These are phyloP conservation scores for Meleagris gallopavo DNA, from an alignment of 2,113 vertebrate species.

Conservation along the genomic window DNA sequence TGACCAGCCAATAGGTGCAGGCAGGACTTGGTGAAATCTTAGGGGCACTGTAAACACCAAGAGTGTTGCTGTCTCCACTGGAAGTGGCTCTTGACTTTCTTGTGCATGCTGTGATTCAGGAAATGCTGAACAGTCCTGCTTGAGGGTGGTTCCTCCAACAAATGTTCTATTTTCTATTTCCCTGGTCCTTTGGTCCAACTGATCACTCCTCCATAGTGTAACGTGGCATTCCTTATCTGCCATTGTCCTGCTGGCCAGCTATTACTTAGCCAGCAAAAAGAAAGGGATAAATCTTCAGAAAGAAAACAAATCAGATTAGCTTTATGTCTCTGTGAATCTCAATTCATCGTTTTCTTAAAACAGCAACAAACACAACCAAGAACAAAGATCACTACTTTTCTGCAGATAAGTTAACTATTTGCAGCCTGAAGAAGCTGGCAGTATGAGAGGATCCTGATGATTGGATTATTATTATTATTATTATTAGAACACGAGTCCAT, in stretches of 20 bases:
- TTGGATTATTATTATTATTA: too few relatives aligned
- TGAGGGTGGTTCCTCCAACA: not conserved
- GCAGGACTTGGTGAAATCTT: too few relatives aligned
- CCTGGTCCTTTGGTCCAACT: not conserved
- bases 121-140: not conserved
- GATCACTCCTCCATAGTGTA: not conserved
- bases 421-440: not conserved
- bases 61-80: not conserved
- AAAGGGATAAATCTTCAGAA: not conserved
- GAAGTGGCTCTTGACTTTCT: not conserved
- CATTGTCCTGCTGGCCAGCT: too few relatives aligned
- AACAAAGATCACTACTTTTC: not conserved
- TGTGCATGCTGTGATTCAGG: not conserved
- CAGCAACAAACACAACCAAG: not conserved
- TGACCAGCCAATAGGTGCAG: too few relatives aligned
- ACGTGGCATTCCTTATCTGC: not conserved
- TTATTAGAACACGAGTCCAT: too few relatives aligned
- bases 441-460: not conserved
- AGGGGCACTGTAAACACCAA: too few relatives aligned
- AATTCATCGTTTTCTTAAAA: not conserved
- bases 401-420: slow-evolving; percentile 11
- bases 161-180: not conserved
- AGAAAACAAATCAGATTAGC: not conserved
- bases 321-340: not conserved
- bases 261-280: not conserved